Percentiles rank a stretch among this genome's conserved stretches.
Conservation (phyloP, 1,140 invertebrate species). For the Arctopsyche grandis region DNA sequence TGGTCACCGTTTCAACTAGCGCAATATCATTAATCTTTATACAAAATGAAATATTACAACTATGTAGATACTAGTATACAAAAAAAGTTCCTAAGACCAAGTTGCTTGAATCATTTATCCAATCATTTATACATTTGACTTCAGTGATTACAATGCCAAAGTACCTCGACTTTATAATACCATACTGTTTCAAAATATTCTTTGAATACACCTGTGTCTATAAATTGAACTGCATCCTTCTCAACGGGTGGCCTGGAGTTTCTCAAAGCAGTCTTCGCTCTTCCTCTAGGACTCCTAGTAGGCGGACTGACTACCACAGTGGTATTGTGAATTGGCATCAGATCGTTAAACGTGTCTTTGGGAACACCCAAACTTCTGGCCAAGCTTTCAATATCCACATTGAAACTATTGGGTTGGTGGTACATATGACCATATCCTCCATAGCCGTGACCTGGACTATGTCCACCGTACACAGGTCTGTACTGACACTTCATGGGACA, state of each 20-base stretch:
- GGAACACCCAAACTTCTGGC: slow-evolving; percentile 50
- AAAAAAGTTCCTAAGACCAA: no score
- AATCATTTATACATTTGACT: no score
- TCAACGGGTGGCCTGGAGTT: slow-evolving; percentile 8
- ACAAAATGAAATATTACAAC: no score
- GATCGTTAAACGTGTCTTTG: slow-evolving; percentile 42
- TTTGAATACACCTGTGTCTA: slow-evolving; percentile 38
- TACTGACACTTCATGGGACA: slow-evolving; percentile 47
- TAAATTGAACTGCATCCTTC: slow-evolving; percentile 46
- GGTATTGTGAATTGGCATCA: neutral
- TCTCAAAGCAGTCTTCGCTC: neutral
- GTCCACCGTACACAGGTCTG: slow-evolving; percentile 30
- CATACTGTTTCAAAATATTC: neutral
- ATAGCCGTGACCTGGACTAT: slow-evolving; percentile 23
- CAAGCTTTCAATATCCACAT: slow-evolving; percentile 48
- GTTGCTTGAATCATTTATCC: no score
- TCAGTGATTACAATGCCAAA: no score
- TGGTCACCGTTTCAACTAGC: no score
- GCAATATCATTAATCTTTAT: no score
- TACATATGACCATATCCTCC: slow-evolving; percentile 26
- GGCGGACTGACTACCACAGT: neutral
- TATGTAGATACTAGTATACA: no score
- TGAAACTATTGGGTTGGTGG: slow-evolving; percentile 12
- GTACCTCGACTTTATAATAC: no score
- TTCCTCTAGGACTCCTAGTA: neutral